Percentiles rank a stretch among this genome's conserved stretches.
phyloP scores from a whole-genome alignment of 2,888 invertebrate genomes.

The Myopa testacea region DNA sequence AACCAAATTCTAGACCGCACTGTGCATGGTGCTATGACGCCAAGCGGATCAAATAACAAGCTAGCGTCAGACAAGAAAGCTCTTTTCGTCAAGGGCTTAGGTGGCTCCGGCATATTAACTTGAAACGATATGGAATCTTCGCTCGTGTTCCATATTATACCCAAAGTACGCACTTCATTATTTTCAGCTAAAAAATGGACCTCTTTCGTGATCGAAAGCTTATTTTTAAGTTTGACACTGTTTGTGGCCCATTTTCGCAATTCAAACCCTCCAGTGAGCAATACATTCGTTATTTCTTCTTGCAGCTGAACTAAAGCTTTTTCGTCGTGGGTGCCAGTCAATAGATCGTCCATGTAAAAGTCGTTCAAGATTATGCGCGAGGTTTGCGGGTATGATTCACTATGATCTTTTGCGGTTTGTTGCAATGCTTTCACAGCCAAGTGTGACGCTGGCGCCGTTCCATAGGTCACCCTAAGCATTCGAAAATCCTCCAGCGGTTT shows the following conservation, averaged over 20 bases:
- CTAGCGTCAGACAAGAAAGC: conserved; percentile 9
- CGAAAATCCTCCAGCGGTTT: neutral
- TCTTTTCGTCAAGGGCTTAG: neutral
- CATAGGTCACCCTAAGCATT: neutral
- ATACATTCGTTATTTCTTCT: neutral
- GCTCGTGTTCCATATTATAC: neutral
- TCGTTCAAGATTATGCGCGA: neutral
- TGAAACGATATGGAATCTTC: neutral
- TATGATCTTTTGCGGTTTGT: neutral
- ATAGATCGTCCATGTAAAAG: neutral
- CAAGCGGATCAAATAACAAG: conserved; percentile 2
- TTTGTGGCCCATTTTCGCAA: conserved; percentile 10
- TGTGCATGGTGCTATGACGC: conserved; percentile 15
- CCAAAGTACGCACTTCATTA: neutral
- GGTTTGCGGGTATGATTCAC: too few relatives aligned
- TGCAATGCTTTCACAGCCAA: conserved; percentile 3
- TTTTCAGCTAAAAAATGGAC: conserved; percentile 2
- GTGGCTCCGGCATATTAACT: neutral
- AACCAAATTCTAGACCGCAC: conserved; percentile 15
- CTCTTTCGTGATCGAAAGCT: neutral
- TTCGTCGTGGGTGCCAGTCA: neutral
- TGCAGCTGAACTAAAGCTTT: neutral
- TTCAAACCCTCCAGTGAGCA: neutral
- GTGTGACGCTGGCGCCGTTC: neutral
- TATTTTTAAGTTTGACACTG: neutral